These are phyloP conservation scores for Polyodon spathula DNA, from an alignment of 2,113 vertebrate genomes.

Conservation along the genomic window DNA sequence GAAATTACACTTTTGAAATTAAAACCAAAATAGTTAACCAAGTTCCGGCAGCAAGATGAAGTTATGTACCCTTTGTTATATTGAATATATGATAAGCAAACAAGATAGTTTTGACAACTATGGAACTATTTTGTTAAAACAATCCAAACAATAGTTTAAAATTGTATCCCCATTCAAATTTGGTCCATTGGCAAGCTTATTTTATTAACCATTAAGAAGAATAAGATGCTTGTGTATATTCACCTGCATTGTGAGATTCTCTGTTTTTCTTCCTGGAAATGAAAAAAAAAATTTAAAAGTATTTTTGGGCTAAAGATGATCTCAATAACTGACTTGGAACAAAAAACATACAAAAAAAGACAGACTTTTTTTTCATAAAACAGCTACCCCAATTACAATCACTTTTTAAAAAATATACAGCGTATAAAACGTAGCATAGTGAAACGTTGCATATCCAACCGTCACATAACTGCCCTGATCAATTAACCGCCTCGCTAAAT, in stretches of 20 bases:
- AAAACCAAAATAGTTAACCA: not conserved
- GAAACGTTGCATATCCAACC: no score
- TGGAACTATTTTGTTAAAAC: no score
- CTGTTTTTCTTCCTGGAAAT: constrained; percentile 92
- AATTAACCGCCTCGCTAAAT: no score
- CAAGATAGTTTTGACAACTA: no score
- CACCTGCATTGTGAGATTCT: constrained; percentile 96
- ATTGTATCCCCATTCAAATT: not conserved
- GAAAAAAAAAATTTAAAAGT: constrained; percentile 4
- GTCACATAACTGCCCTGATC: no score
- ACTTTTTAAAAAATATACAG: no score
- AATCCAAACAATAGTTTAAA: not conserved
- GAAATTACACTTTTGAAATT: not conserved
- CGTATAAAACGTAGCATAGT: no score
- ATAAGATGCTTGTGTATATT: constrained; percentile 13
- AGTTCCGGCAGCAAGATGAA: not conserved
- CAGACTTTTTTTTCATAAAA: no score
- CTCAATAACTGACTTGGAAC: no score
- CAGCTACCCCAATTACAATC: no score
- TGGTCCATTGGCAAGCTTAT: not conserved
- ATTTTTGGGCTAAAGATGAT: no score
- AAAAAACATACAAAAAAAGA: no score
- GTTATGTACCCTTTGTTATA: not conserved
- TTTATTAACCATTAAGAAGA: not conserved
- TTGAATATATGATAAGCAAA: not conserved